Conservation (phyloP, 1,140 invertebrate species). For the Rhopalosiphum padi region DNA sequence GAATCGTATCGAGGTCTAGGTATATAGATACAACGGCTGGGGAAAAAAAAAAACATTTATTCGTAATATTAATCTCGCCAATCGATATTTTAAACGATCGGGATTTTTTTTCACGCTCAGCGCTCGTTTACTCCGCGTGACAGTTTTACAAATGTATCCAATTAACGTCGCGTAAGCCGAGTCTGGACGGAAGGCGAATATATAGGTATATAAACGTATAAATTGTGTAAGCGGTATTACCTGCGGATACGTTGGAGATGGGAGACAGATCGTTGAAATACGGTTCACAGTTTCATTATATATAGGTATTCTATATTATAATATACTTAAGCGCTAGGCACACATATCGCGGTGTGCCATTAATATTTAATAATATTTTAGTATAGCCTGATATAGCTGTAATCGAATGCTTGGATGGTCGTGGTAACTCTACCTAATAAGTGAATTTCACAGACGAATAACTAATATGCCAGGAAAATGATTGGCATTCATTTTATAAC, state of each 20-base stretch:
- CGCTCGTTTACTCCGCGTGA: neutral
- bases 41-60: neutral
- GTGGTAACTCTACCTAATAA: neutral
- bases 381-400: neutral
- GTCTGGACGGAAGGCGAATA: neutral
- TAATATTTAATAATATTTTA: neutral
- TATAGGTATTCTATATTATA: neutral
- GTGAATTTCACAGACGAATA: neutral
- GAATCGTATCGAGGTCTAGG: neutral
- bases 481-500: neutral
- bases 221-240: neutral
- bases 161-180: neutral
- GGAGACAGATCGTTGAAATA: neutral
- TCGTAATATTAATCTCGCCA: neutral
- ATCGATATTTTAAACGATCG: neutral
- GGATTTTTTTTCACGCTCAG: neutral
- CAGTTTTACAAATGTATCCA: conserved; percentile 31
- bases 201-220: neutral
- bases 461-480: neutral
- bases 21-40: neutral
- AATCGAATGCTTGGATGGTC: neutral
- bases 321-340: neutral
- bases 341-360: neutral
- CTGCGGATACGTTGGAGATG: neutral
- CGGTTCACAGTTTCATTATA: neutral